Base-by-base conservation (phyloP, 2,797 vertebrate genomes). In the Pangasius sanitwongsei region DNA sequence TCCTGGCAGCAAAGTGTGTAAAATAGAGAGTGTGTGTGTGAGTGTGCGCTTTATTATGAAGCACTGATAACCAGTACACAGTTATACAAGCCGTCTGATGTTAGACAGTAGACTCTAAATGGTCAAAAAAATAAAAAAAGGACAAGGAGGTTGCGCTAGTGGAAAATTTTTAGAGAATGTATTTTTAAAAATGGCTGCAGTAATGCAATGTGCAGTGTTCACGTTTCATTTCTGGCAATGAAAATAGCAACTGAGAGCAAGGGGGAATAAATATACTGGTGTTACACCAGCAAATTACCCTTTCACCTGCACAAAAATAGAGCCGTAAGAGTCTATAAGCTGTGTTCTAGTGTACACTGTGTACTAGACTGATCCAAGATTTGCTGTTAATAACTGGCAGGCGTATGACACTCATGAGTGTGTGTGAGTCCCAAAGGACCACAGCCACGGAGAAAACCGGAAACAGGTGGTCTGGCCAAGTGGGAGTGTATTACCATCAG, bases 381-480 rank as follows among this genome's bases (percentile, higher is more conserved):
- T 44, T 83, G 81, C 37, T 5, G 59, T 83, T 83, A 28, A 83
- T 63, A 44, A 63, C 25, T 65, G 81, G 59, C 18, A 59, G 78
- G 78, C 31, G 53, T 81, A 63, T 63, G 81, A 83, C 55, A 4
- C 55, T 59, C 55, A 59, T 23, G 55, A 59, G 31, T 87, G 75
- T 77, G n/a, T 83, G 59, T 65, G 44, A 50, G 80, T 89, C 89
- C 67, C 87, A 85, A 31, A 70, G 81, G 88, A 88, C 61, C 2
- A 44, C 34, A 70, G 86, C 82, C 85, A 61, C 55, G 57, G 78
- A 83, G 53, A 34, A 65, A 84, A 78, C 83, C 77, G 87, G 74
- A 90, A 86, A 88, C 91, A 90, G 91, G 88, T 83, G 89, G 89
- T 50, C 63, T 23, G 18, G 65, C 55, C 61, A 80, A 83, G 85